Evolutionary conservation across 2,888 invertebrate genomes (phyloP).

Genomic region (Cheilosia impressa): DNA sequence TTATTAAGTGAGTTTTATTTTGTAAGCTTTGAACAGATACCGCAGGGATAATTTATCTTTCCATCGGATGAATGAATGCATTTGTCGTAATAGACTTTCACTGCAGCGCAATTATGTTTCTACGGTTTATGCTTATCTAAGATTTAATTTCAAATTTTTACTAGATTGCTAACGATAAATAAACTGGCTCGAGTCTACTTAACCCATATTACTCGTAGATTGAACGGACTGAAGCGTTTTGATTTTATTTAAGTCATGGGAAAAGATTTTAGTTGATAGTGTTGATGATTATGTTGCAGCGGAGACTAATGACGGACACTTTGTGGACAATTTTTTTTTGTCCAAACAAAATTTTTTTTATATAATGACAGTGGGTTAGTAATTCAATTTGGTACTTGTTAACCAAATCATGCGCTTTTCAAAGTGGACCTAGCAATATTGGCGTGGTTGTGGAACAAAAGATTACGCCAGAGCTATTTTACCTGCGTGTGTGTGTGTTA

Average conservation of each 20-base stretch:
- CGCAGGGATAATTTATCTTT: constrained; percentile 50
- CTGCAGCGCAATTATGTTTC: constrained; percentile 40
- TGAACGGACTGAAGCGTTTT: neutral
- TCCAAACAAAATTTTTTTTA: too few relatives aligned
- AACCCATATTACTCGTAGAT: constrained; percentile 1
- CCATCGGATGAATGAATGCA: constrained; percentile 46
- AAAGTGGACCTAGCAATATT: too few relatives aligned
- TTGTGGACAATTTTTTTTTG: too few relatives aligned
- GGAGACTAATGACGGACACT: too few relatives aligned
- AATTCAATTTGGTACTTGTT: too few relatives aligned
- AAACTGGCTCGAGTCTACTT: constrained; percentile 10
- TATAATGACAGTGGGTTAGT: too few relatives aligned
- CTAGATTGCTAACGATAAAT: constrained; percentile 7
- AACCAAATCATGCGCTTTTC: too few relatives aligned
- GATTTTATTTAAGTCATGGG: neutral
- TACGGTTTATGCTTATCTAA: constrained; percentile 19
- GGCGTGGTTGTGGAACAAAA: too few relatives aligned
- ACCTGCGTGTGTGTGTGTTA: too few relatives aligned
- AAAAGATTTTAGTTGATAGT: neutral
- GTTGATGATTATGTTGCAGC: neutral
- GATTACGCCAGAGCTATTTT: too few relatives aligned
- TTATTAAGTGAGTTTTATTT: constrained; percentile 37
- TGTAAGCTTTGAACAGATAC: constrained; percentile 53
- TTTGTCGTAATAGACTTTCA: constrained; percentile 60
- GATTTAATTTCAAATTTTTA: constrained; percentile 23